Evolutionary conservation across 2,888 invertebrate species (phyloP).

Genomic region (Noctua pronuba): DNA sequence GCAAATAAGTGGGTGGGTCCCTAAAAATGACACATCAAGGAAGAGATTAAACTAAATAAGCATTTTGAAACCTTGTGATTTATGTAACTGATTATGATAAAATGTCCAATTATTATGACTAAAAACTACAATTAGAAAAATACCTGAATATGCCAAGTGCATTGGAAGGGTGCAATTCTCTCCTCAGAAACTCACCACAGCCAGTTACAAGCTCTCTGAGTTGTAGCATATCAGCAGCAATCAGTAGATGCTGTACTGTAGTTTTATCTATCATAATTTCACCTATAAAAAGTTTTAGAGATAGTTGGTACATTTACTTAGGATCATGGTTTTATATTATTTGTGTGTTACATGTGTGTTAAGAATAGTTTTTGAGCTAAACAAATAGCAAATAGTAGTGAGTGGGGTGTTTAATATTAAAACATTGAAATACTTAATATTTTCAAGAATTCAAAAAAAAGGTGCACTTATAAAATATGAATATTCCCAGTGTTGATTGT

Average conservation of each 20-base stretch:
- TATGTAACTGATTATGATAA: background rate
- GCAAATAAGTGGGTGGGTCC: too few species aligned
- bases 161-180: slow-evolving; percentile 96
- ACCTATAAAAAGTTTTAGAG: slow-evolving; percentile 80
- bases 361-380: background rate
- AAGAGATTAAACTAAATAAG: background rate
- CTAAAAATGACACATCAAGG: background rate
- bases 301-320: background rate
- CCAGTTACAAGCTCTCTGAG: slow-evolving; percentile 94
- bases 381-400: background rate
- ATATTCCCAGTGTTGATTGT: background rate
- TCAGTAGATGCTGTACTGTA: slow-evolving; percentile 96
- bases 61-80: slow-evolving; percentile 6
- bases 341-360: background rate
- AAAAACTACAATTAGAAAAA: slow-evolving; percentile 2
- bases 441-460: background rate
- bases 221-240: slow-evolving; percentile 97
- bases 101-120: slow-evolving; percentile 7
- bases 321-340: background rate
- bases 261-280: slow-evolving; percentile 93
- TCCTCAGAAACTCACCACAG: slow-evolving; percentile 95
- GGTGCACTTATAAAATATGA: background rate
- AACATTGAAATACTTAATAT: background rate
- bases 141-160: slow-evolving; percentile 96
- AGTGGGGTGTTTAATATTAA: background rate